Base-by-base conservation (phyloP, 2,888 invertebrate species). In the Eupithecia exiguata region DNA sequence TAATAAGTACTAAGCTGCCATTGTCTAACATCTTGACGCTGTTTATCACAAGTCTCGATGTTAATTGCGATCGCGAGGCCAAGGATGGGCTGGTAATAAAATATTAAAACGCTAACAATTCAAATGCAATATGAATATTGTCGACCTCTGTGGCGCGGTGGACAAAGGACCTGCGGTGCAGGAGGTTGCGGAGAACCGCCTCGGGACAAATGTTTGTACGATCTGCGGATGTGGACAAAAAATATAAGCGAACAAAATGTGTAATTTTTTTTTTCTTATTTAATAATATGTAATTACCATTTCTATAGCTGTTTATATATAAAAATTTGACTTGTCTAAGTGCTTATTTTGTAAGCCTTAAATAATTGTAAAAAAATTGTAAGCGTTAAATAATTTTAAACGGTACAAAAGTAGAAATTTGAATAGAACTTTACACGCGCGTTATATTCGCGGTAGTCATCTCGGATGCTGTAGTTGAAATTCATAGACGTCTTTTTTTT, bases 31-130 rank as follows among this genome's bases (percentile, higher is more conserved):
- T 67, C 66, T 69, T 62, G 40, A 53, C 25, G 62, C 30, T 72
- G 69, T 67, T 72, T 49, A 71, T 75, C 40, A 61, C 74, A 66
- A 70, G 62, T 63, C 35, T 70, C 70, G 66, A 74, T 72, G 72
- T 63, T 70, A 71, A 69, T 78, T 71, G 53, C 70, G 74, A 69
- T 77, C 70, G 53, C 71, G 74, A 72, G 76, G 76, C 76, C 76
- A 76, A 76, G 73, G 76, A 74, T 75, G 70, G 67, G 65, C 72
- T 75, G 63, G 68, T 67, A 69, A 71, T 73, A 73, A n/a, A 71
- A 73, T 66, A 71, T 69, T 76, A 63, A 71, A 71, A 69, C 49
- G 68, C 40, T 69, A 71, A 72, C 68, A 62, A 72, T 62, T 21
- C 21, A 63, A 68, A 70, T 68, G 53, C 72, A 75, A 75, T 58